A percentile compares a stretch with the other conserved stretches of the same genome.
Conservation (phyloP, 2,797 vertebrate species). For the Pachyuromys duprasi region DNA sequence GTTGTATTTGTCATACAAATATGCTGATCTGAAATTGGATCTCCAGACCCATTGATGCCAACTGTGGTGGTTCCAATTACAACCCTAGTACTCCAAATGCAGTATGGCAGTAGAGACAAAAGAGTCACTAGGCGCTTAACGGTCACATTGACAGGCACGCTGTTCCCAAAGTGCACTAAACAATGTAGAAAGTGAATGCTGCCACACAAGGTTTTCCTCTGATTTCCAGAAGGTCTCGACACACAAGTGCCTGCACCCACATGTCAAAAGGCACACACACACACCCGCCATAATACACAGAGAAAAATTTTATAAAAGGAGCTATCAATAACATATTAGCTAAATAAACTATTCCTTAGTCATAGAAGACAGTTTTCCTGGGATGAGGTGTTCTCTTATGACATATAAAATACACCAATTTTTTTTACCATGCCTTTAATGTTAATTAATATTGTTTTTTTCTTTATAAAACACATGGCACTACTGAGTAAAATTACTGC, state of each 20-base stretch:
- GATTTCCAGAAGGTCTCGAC: neutral
- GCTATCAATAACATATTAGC: neutral
- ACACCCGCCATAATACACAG: neutral
- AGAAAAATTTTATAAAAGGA: neutral
- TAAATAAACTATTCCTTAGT: neutral
- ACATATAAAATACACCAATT: neutral
- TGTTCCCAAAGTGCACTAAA: neutral
- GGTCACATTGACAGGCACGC: too few relatives aligned
- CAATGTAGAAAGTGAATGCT: neutral
- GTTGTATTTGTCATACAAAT: neutral
- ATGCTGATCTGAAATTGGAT: neutral
- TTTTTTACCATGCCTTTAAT: neutral
- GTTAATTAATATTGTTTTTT: neutral
- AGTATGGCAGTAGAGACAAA: neutral
- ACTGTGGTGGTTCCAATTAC: fast-evolving
- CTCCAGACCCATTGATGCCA: neutral
- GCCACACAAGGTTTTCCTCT: neutral
- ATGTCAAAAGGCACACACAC: neutral
- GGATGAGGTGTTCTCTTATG: neutral
- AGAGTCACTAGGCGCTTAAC: fast-evolving
- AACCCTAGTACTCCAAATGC: fast-evolving
- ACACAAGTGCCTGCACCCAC: neutral
- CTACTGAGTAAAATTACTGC: neutral
- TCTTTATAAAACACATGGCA: neutral
- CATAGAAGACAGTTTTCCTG: neutral